Base-by-base conservation (phyloP, 1,140 invertebrate species). In the Capitella teleta region DNA sequence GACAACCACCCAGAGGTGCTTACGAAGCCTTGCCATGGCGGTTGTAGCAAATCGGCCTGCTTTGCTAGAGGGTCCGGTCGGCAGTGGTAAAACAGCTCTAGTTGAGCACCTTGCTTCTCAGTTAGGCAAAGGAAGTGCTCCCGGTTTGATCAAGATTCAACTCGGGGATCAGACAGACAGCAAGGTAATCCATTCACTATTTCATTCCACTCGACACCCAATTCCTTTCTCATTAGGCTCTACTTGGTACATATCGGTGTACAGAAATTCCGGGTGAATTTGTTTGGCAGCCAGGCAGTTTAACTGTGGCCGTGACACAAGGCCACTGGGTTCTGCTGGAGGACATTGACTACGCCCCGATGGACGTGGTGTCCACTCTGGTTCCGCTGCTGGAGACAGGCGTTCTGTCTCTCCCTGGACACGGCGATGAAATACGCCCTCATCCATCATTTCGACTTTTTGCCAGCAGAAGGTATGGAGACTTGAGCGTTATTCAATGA, bases 101-200 rank as follows among this genome's bases (percentile, higher is more conserved):
- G 82, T 98, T 12, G 85, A 94, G 63, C 82, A 93, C 73, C 72
- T 97, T 43, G 89, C 91, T 8, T 64, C 74, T 24, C 65, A 85
- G 54, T 92, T 86, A 2, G 85, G 88, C 14, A 76, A 82, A 32
- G 25, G 54, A 21, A 48, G 58, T 21, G 60, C 64, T 28, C 73
- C 74, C 1, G 51, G 76, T 6, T 59, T 80, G 6, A 62, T 86
- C 38, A 88, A 86, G 72, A 82, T 98, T 25, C 94, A 98, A 66
- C 74, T 98, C 4, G 90, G 92, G 2, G 93, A 98, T 75, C 91
- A 98, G 72, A 93, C 90, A n/a, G 95, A 98, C 68, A 87, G 88
- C 43, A 90, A 94, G 74, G 76, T 77, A n/a, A n/a, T n/a, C n/a
- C n/a, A n/a, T n/a, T n/a, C n/a, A n/a, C n/a, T n/a, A n/a, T n/a